Percentiles rank a stretch among this genome's conserved stretches.
phyloP scores from a whole-genome alignment of 1,140 invertebrate genomes.

The Cotesia chilonis region DNA sequence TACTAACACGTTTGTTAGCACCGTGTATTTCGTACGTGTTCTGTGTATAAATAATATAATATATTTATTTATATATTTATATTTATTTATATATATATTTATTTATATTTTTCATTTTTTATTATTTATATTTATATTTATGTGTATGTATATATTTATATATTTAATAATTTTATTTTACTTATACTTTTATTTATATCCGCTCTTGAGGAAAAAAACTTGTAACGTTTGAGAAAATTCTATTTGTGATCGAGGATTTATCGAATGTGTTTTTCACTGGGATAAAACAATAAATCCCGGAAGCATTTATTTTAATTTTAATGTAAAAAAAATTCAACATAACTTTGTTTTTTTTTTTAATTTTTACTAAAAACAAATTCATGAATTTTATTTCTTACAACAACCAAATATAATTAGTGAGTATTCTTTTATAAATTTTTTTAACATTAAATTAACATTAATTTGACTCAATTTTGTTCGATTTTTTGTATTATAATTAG shows the following conservation, averaged over 20 bases:
- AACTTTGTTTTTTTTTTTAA: too few species aligned
- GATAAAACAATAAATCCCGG: slow-evolving; percentile 24
- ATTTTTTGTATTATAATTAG: not conserved
- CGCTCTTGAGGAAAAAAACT: slow-evolving; percentile 32
- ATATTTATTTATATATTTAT: slow-evolving; percentile 41
- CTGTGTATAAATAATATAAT: slow-evolving; percentile 38
- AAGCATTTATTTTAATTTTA: slow-evolving; percentile 24
- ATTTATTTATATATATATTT: slow-evolving; percentile 39
- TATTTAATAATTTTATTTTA: slow-evolving; percentile 27
- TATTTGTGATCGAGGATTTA: slow-evolving; percentile 12
- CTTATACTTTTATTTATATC: slow-evolving; percentile 30
- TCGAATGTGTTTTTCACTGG: slow-evolving; percentile 15
- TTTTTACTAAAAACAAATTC: too few species aligned
- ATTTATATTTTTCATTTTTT: too few species aligned
- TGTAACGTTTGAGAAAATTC: slow-evolving; percentile 20
- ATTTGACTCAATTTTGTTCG: too few species aligned
- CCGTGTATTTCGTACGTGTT: slow-evolving; percentile 28
- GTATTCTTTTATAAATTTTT: too few species aligned
- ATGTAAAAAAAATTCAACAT: slow-evolving; percentile 9
- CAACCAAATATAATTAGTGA: too few species aligned
- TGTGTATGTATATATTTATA: too few species aligned
- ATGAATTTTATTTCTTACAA: too few species aligned
- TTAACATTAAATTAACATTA: too few species aligned
- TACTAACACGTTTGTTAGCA: slow-evolving; percentile 19
- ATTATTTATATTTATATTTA: too few species aligned